phyloP scores from a whole-genome alignment of 2,797 vertebrate species.

The Cheirogaleus major region DNA sequence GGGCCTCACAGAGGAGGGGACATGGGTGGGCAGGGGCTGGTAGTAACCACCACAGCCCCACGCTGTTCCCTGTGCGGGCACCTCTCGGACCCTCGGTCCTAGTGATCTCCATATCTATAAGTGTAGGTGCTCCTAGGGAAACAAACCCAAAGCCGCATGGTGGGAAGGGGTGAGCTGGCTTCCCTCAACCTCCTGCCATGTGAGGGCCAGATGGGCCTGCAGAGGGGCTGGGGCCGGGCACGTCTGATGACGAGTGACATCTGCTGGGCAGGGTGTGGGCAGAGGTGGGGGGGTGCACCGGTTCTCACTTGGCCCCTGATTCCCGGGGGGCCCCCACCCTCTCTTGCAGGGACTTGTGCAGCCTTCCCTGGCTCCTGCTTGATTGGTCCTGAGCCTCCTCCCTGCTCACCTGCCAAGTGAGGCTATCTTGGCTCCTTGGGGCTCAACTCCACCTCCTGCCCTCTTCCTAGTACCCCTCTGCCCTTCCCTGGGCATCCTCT shows the following conservation, averaged over 20 bases:
- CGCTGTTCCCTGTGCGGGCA: neutral
- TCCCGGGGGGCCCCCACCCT: neutral
- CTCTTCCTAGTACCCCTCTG: neutral
- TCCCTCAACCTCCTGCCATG: neutral
- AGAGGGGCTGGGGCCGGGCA: neutral
- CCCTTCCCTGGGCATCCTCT: neutral
- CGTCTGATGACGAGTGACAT: neutral
- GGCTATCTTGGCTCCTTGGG: neutral
- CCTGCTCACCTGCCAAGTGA: neutral
- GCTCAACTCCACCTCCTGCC: neutral
- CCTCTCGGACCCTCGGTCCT: neutral
- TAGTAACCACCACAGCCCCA: neutral
- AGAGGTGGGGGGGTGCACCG: neutral
- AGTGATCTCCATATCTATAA: neutral
- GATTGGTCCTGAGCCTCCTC: neutral
- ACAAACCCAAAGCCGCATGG: neutral
- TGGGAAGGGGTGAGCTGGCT: neutral
- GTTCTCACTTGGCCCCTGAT: neutral
- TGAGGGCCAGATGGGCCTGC: neutral
- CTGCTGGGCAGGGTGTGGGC: neutral
- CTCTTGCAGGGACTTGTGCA: neutral
- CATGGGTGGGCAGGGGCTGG: neutral
- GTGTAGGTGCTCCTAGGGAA: neutral
- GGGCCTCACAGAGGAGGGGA: neutral
- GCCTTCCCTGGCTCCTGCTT: neutral